Evolutionary conservation across 2,797 vertebrate species (phyloP).

Genomic region (Leuciscus waleckii): DNA sequence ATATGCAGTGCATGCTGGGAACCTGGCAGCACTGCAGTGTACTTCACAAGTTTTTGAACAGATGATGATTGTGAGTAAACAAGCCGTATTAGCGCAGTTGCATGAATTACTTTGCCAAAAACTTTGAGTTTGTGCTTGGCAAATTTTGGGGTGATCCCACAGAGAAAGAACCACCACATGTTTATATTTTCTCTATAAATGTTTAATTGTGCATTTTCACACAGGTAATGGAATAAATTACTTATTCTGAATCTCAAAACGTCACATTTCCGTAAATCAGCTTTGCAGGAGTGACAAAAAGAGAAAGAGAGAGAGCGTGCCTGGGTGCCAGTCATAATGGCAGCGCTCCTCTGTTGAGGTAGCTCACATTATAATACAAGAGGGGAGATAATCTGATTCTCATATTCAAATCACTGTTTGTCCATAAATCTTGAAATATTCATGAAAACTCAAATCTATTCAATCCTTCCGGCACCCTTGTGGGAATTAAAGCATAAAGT

Average conservation of each 20-base stretch:
- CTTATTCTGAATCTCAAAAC: constrained; percentile 28
- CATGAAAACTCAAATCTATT: constrained; percentile 52
- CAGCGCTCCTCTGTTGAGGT: constrained; percentile 32
- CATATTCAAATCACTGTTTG: constrained; percentile 63
- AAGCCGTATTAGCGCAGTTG: not conserved
- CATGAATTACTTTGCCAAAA: not conserved
- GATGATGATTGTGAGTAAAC: constrained; percentile 6
- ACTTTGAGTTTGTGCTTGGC: not conserved
- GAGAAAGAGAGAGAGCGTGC: constrained; percentile 6
- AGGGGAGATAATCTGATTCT: constrained; percentile 57
- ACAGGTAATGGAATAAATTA: constrained; percentile 30
- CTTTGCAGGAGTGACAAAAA: constrained; percentile 35
- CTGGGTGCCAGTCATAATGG: constrained; percentile 22
- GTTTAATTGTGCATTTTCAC: constrained; percentile 12
- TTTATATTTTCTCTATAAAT: constrained; percentile 9
- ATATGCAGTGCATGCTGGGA: not conserved
- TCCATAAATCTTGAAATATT: constrained; percentile 66
- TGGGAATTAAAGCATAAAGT: constrained; percentile 57
- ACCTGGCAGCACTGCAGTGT: not conserved
- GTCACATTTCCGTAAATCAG: constrained; percentile 25
- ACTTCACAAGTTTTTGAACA: not conserved
- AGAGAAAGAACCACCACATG: not conserved
- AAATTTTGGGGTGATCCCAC: not conserved
- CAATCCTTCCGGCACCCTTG: constrained; percentile 36
- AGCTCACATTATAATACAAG: constrained; percentile 43